These are phyloP conservation scores for Morpho achilles DNA, from an alignment of 2,888 invertebrate genomes.

Conservation along the genomic window DNA sequence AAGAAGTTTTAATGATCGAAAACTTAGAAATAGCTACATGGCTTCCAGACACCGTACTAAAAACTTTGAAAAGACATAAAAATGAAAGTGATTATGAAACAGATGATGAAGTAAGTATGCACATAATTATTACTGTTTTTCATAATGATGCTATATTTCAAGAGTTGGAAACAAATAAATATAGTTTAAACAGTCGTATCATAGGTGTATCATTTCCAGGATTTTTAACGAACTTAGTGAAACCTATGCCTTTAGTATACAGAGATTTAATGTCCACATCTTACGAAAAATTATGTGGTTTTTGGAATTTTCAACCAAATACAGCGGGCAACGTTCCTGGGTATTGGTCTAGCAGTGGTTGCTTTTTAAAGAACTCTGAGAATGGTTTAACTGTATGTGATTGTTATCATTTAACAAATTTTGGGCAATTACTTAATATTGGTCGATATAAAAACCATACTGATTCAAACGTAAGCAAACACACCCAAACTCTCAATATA, in stretches of 20 bases:
- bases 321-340: conserved; percentile 42
- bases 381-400: conserved; percentile 56
- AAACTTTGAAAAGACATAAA: conserved; percentile 45
- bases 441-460: conserved; percentile 30
- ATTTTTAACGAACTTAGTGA: conserved; percentile 72
- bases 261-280: conserved; percentile 38
- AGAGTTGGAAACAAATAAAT: conserved; percentile 47
- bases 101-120: conserved; percentile 36
- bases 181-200: conserved; percentile 67
- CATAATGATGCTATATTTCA: conserved; percentile 77
- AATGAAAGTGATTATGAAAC: conserved; percentile 33
- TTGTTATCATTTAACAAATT: conserved; percentile 80
- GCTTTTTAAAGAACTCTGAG: conserved; percentile 50
- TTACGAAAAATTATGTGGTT: conserved; percentile 64
- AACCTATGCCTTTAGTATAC: conserved; percentile 76
- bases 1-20: conserved; percentile 62
- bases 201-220: conserved; percentile 81
- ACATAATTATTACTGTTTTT: conserved; percentile 74
- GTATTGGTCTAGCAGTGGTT: conserved; percentile 79
- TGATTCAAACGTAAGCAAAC: conserved; percentile 33
- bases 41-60: conserved; percentile 63
- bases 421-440: conserved; percentile 76
- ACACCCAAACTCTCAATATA: conserved; percentile 70
- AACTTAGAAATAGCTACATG: conserved; percentile 77
- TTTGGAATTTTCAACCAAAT: conserved; percentile 74